Percentiles rank a stretch among this genome's conserved stretches.
phyloP scores from a whole-genome alignment of 2,888 invertebrate genomes.

The Andrena trimmerana region DNA sequence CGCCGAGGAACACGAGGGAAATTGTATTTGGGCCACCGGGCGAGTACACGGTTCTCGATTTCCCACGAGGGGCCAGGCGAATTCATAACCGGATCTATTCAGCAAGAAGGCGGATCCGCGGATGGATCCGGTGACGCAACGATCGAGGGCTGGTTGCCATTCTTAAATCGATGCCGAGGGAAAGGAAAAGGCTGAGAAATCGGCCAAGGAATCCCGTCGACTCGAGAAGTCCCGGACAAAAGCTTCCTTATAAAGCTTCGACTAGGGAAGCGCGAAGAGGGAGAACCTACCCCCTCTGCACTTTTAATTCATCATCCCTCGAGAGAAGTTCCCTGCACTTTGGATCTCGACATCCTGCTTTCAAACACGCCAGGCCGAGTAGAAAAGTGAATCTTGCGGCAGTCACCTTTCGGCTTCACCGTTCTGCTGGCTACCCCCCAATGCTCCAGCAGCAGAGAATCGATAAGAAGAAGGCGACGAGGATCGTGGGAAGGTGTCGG shows the following conservation, averaged over 20 bases:
- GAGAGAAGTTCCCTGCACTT: too few relatives aligned
- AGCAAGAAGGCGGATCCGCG: not conserved
- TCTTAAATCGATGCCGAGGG: slow-evolving; percentile 18
- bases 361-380: too few relatives aligned
- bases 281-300: not conserved
- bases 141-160: slow-evolving; percentile 22
- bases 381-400: too few relatives aligned
- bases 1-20: slow-evolving; percentile 36
- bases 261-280: not conserved
- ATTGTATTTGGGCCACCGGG: slow-evolving; percentile 52
- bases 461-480: not conserved
- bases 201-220: not conserved
- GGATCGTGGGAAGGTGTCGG: not conserved
- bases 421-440: too few relatives aligned
- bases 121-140: slow-evolving; percentile 20
- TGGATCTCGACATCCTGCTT: too few relatives aligned
- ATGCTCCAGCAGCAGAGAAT: too few relatives aligned
- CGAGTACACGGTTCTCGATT: slow-evolving; percentile 44
- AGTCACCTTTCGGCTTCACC: too few relatives aligned
- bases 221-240: not conserved
- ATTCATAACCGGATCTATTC: slow-evolving; percentile 63
- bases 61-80: slow-evolving; percentile 55
- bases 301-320: too few relatives aligned
- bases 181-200: not conserved
- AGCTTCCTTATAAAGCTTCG: not conserved